Conservation (phyloP, 2,797 vertebrate genomes). For the Danio jaintianensis region DNA sequence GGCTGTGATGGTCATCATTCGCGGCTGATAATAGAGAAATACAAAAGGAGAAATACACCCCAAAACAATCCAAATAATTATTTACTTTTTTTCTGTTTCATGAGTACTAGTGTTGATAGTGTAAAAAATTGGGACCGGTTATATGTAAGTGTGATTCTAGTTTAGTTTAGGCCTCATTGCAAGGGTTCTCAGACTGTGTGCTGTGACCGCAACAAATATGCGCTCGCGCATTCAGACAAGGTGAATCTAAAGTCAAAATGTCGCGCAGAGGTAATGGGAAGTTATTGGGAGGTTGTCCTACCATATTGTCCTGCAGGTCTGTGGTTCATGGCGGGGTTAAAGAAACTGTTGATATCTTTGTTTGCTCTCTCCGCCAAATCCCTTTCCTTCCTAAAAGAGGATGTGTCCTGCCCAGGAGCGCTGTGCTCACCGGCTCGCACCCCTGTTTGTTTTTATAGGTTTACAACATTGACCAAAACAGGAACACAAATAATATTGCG, state of each 20-base stretch:
- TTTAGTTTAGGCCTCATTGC: neutral
- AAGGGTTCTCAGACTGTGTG: slow-evolving; percentile 7
- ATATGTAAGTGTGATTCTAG: neutral
- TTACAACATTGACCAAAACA: slow-evolving; percentile 81
- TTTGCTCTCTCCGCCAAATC: slow-evolving; percentile 83
- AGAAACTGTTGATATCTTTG: slow-evolving; percentile 83
- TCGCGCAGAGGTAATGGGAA: slow-evolving; percentile 85
- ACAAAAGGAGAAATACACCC: neutral
- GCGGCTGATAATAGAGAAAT: too few species aligned
- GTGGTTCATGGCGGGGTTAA: slow-evolving; percentile 90
- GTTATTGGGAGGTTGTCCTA: slow-evolving; percentile 81
- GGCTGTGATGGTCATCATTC: slow-evolving; percentile 24
- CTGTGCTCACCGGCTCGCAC: slow-evolving; percentile 68
- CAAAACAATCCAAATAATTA: neutral
- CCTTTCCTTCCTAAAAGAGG: slow-evolving; percentile 92
- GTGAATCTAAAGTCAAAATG: slow-evolving; percentile 74
- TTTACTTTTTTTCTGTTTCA: neutral
- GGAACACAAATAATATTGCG: slow-evolving; percentile 78
- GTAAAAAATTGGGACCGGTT: neutral
- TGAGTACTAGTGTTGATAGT: neutral
- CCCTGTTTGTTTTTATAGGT: slow-evolving; percentile 90
- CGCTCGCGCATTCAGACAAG: slow-evolving; percentile 47
- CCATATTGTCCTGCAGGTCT: slow-evolving; percentile 76
- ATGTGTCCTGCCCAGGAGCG: slow-evolving; percentile 81
- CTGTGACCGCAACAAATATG: slow-evolving; percentile 29